These are phyloP conservation scores for Anorthoa munda DNA, from an alignment of 2,888 invertebrate species.

Conservation along the genomic window DNA sequence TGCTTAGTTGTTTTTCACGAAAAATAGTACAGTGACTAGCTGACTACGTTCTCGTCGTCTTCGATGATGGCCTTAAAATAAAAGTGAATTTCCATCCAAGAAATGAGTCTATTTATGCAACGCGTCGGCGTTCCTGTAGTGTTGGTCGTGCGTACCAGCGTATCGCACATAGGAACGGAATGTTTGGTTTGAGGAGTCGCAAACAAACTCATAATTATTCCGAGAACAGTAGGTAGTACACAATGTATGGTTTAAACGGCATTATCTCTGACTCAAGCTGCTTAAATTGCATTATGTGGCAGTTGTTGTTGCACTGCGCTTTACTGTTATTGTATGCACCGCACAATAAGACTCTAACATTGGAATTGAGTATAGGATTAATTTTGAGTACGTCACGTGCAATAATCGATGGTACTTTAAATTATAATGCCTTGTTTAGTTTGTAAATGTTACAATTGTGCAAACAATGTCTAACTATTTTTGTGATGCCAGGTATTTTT, in stretches of 20 bases:
- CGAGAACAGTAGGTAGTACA: slow-evolving; percentile 78
- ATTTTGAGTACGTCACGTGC: slow-evolving; percentile 29
- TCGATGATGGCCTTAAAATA: slow-evolving; percentile 78
- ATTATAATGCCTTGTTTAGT: slow-evolving; percentile 24
- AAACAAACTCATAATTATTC: slow-evolving; percentile 87
- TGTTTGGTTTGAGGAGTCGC: slow-evolving; percentile 88
- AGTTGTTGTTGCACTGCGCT: slow-evolving; percentile 46
- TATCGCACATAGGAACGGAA: slow-evolving; percentile 82
- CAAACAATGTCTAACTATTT: slow-evolving; percentile 41
- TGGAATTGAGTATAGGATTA: slow-evolving; percentile 32
- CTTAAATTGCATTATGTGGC: slow-evolving; percentile 68
- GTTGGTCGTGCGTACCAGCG: slow-evolving; percentile 80
- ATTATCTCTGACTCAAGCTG: slow-evolving; percentile 76
- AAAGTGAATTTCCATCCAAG: slow-evolving; percentile 86
- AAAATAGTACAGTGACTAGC: slow-evolving; percentile 73
- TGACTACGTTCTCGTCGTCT: slow-evolving; percentile 76
- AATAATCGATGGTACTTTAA: slow-evolving; percentile 3
- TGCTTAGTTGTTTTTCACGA: slow-evolving; percentile 74
- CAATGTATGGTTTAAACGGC: slow-evolving; percentile 78
- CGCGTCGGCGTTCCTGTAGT: slow-evolving; percentile 84
- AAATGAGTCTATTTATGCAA: slow-evolving; percentile 87
- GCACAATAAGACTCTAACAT: slow-evolving; percentile 19
- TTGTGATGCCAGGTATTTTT: slow-evolving; percentile 27
- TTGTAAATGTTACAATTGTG: slow-evolving; percentile 25
- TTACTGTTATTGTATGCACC: slow-evolving; percentile 44